These are phyloP conservation scores for Cryptocheilus praepositus DNA, from an alignment of 2,888 invertebrate genomes.

Conservation along the genomic window DNA sequence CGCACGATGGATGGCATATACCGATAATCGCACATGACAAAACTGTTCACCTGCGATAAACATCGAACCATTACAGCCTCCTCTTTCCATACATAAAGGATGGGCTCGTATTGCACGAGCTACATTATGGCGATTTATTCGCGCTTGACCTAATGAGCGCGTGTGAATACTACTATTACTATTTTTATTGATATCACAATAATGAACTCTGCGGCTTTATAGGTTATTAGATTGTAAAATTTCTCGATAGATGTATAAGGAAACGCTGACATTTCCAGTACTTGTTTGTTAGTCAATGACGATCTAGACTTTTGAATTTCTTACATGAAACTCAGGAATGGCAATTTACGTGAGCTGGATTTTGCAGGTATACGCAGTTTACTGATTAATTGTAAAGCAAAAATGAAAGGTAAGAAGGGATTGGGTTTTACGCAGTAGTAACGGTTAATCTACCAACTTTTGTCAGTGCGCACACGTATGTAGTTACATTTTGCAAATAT, in stretches of 20 bases:
- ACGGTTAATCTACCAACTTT: too few species aligned
- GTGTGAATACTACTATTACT: slow-evolving; percentile 22
- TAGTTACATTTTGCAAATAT: too few species aligned
- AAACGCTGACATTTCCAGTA: too few species aligned
- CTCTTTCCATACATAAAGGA: slow-evolving; percentile 70
- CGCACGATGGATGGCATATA: slow-evolving; percentile 86
- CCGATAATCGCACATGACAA: slow-evolving; percentile 70
- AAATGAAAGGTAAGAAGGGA: too few species aligned
- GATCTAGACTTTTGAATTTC: too few species aligned
- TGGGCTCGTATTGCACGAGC: slow-evolving; percentile 75
- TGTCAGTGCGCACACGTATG: too few species aligned
- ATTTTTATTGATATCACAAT: background rate
- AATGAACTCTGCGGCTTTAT: slow-evolving; percentile 8
- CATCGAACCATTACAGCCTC: slow-evolving; percentile 70
- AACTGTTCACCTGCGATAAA: slow-evolving; percentile 60
- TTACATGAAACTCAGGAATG: too few species aligned
- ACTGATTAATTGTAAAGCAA: too few species aligned
- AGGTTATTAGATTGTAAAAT: slow-evolving; percentile 12
- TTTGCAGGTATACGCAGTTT: too few species aligned
- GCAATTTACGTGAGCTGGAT: too few species aligned
- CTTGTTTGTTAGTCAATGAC: too few species aligned
- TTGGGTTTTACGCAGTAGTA: too few species aligned
- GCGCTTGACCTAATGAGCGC: slow-evolving; percentile 62
- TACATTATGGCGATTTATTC: slow-evolving; percentile 70
- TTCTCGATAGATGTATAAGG: background rate